Conservation (phyloP, 2,888 invertebrate species). For the Aradus depressus region DNA sequence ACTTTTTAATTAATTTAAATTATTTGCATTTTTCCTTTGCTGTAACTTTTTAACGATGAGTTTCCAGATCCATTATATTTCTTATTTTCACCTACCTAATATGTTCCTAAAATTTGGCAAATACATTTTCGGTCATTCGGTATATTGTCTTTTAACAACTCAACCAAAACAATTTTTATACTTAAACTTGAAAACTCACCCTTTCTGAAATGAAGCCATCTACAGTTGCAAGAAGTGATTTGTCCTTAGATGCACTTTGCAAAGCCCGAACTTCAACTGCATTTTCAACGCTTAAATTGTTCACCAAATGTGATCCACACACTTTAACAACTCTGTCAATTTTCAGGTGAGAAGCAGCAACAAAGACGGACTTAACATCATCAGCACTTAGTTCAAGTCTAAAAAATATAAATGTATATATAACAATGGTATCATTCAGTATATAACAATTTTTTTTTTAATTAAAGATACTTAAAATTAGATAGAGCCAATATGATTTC, state of each 20-base stretch:
- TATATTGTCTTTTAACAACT: too few species aligned
- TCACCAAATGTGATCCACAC: conserved; percentile 57
- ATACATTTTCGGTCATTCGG: not conserved
- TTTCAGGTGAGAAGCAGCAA: conserved; percentile 65
- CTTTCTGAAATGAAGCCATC: conserved; percentile 53
- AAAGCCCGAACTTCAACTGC: conserved; percentile 45
- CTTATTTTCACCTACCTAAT: too few species aligned
- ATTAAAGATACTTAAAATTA: too few species aligned
- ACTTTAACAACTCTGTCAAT: conserved; percentile 61
- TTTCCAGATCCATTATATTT: too few species aligned
- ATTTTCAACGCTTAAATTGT: conserved; percentile 49
- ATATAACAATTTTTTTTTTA: too few species aligned
- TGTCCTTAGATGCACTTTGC: conserved; percentile 43
- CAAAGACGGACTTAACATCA: conserved; percentile 63
- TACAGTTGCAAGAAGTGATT: conserved; percentile 49
- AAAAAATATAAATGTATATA: conserved; percentile 28
- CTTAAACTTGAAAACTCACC: conserved; percentile 42
- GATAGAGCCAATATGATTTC: too few species aligned
- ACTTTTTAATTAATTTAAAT: too few species aligned
- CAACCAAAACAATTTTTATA: not conserved
- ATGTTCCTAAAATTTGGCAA: too few species aligned
- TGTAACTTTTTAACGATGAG: too few species aligned
- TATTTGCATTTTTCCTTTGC: too few species aligned
- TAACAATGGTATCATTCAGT: too few species aligned
- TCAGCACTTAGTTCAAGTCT: conserved; percentile 43